Conservation (phyloP, 2,888 invertebrate species). For the Imbricaverruca yamaguchii region DNA sequence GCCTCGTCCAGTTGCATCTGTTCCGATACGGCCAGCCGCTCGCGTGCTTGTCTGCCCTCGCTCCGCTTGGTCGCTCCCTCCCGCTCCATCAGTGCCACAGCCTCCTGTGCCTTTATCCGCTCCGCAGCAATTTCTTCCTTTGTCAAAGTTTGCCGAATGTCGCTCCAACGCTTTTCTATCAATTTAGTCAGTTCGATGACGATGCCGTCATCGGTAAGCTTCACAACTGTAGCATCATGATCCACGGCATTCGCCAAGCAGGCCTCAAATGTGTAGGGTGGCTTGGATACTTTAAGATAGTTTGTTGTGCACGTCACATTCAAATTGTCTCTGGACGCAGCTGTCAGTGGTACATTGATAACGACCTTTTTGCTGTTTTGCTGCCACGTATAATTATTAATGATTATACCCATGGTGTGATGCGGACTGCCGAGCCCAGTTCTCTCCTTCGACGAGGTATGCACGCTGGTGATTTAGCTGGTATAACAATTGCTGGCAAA, state of each 20-base stretch:
- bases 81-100: background rate
- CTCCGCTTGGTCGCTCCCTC: no score
- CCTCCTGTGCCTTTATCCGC: background rate
- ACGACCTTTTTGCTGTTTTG: slow-evolving; percentile 56
- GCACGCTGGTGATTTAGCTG: no score
- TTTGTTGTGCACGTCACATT: slow-evolving; percentile 60
- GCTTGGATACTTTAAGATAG: slow-evolving; percentile 57
- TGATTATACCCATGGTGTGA: slow-evolving; percentile 58
- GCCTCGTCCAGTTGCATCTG: slow-evolving; percentile 54
- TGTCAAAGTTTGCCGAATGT: background rate
- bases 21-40: slow-evolving; percentile 52
- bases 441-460: no score
- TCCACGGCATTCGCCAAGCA: slow-evolving; percentile 57
- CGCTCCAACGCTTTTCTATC: slow-evolving; percentile 36
- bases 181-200: slow-evolving; percentile 59
- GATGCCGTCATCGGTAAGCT: slow-evolving; percentile 54
- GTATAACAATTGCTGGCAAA: no score
- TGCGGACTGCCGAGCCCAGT: no score
- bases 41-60: slow-evolving; percentile 42
- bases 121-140: background rate
- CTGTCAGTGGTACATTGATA: slow-evolving; percentile 58
- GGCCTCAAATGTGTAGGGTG: slow-evolving; percentile 65
- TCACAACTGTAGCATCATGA: slow-evolving; percentile 56
- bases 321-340: slow-evolving; percentile 54
- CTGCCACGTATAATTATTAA: slow-evolving; percentile 68